Percentiles rank a stretch among this genome's conserved stretches.
Conservation (phyloP, 2,797 vertebrate species). For the Esox masquinongy region DNA sequence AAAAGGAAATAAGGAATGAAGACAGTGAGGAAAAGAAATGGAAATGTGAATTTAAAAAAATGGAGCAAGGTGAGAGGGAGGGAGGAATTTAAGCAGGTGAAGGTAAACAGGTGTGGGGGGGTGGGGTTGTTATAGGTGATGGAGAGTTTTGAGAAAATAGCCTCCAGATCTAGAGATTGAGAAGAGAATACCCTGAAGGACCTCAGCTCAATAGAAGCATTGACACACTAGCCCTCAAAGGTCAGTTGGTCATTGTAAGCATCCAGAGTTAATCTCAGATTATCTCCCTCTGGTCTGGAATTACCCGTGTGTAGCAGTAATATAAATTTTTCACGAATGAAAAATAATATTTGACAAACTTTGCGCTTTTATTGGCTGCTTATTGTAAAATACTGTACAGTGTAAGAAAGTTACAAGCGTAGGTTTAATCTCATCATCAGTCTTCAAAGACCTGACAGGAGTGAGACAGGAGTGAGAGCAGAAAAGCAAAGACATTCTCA, state of each 20-base stretch:
- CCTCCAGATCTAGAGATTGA: neutral
- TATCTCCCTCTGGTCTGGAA: conserved; percentile 1
- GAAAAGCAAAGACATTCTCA: neutral
- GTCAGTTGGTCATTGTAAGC: conserved; percentile 19
- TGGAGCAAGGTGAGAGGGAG: neutral
- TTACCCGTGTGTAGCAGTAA: conserved; percentile 9
- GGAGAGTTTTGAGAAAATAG: neutral
- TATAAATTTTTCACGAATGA: neutral
- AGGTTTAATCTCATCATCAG: neutral
- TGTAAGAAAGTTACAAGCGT: neutral
- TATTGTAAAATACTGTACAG: neutral
- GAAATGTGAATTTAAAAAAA: neutral
- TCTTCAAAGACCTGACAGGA: neutral
- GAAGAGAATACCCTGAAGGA: conserved; percentile 8
- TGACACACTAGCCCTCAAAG: conserved; percentile 18
- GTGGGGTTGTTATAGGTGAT: neutral
- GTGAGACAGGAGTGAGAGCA: neutral
- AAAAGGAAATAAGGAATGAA: neutral
- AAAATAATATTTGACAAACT: neutral
- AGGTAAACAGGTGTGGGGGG: too few relatives aligned
- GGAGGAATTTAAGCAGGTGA: conserved; percentile 3
- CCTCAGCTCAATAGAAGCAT: conserved; percentile 28
- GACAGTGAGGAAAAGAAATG: neutral
- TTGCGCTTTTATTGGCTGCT: neutral
- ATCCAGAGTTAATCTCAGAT: conserved; percentile 28